Percentiles rank a stretch among this genome's conserved stretches.
These are phyloP conservation scores for Holothuria scabra DNA, from an alignment of 53 echinoderm and acorn worm genomes.

Conservation along the genomic window DNA sequence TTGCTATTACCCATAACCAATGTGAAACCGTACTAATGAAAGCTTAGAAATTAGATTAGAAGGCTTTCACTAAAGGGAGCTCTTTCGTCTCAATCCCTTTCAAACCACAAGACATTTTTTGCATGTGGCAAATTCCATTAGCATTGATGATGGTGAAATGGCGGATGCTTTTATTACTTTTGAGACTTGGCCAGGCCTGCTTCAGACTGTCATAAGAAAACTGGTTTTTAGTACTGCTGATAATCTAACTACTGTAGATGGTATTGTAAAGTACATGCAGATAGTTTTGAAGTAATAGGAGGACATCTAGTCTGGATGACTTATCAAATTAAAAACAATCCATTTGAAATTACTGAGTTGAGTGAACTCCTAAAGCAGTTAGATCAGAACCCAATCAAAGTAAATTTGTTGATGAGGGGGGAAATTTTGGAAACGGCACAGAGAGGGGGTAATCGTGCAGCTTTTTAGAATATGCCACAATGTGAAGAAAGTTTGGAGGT, in stretches of 20 bases:
- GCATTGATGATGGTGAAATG: conserved; percentile 29
- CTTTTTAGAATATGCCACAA: too few relatives aligned
- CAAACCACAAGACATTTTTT: conserved; percentile 51
- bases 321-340: too few relatives aligned
- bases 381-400: too few relatives aligned
- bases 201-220: neutral
- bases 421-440: too few relatives aligned
- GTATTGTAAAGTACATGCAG: neutral
- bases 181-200: neutral
- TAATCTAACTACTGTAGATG: neutral
- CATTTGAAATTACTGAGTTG: too few relatives aligned
- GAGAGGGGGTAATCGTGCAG: too few relatives aligned
- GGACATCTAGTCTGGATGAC: too few relatives aligned
- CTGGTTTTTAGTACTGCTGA: neutral
- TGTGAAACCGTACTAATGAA: conserved; percentile 9
- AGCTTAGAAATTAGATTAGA: conserved; percentile 35
- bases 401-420: too few relatives aligned
- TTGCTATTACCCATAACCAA: too few relatives aligned
- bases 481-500: too few relatives aligned
- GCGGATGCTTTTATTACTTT: neutral
- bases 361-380: too few relatives aligned
- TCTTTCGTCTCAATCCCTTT: neutral
- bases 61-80: neutral
- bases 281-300: too few relatives aligned
- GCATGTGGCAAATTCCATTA: conserved; percentile 49